Conservation (phyloP, 2,113 vertebrate species). For the Clupea harengus region DNA sequence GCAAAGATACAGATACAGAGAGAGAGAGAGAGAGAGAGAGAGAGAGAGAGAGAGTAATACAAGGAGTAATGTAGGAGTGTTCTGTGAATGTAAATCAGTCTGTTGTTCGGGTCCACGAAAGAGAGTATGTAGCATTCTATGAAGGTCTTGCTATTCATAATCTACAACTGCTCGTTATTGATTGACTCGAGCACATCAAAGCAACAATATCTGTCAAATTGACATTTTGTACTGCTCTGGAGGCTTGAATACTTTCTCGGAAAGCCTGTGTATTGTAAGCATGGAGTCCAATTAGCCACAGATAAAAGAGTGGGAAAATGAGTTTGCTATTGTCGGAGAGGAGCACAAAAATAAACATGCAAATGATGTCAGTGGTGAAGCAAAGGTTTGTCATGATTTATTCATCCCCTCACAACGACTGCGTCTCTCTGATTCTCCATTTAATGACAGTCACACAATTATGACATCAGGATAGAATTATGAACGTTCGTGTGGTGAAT, state of each 20-base stretch:
- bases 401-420: background rate
- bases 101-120: background rate
- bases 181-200: background rate
- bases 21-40: background rate
- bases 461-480: constrained; percentile 7
- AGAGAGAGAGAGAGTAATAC: background rate
- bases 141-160: background rate
- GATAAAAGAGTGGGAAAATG: background rate
- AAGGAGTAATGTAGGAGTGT: background rate
- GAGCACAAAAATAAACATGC: background rate
- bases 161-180: background rate
- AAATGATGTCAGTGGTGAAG: background rate
- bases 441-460: background rate
- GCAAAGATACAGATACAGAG: background rate
- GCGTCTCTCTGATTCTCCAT: background rate
- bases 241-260: background rate
- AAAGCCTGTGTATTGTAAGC: background rate
- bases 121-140: background rate
- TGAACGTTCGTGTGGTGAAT: background rate
- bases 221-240: background rate
- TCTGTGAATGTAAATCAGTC: background rate
- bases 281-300: background rate
- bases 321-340: background rate
- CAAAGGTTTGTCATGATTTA: background rate
- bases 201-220: background rate